phyloP scores from a whole-genome alignment of 2,888 invertebrate species.

The Mythimna ferrago region DNA sequence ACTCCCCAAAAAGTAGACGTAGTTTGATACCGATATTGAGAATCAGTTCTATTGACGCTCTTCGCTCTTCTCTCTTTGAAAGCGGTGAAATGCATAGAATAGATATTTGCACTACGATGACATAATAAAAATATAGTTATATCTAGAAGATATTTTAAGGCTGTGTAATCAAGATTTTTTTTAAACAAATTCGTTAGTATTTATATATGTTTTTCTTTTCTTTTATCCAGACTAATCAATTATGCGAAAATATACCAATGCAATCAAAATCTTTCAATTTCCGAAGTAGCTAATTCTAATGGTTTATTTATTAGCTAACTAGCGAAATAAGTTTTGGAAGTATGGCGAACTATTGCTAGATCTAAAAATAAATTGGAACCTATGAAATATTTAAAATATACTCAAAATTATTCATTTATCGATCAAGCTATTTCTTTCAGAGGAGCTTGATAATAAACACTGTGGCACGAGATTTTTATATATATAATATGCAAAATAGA shows the following conservation, averaged over 20 bases:
- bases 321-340: neutral
- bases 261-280: no score
- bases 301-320: no score
- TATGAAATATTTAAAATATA: no score
- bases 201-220: conserved; percentile 26
- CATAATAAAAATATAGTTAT: neutral
- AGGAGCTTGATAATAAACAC: no score
- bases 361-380: neutral
- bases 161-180: conserved; percentile 54
- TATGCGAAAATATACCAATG: conserved; percentile 2
- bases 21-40: neutral
- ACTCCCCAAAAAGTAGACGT: neutral
- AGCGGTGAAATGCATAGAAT: neutral
- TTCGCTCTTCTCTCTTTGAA: no score
- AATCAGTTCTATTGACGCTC: neutral
- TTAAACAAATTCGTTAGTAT: conserved; percentile 10
- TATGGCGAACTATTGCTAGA: neutral
- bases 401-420: no score
- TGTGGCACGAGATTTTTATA: no score
- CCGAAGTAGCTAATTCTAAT: neutral
- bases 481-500: neutral
- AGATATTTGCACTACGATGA: conserved; percentile 1
- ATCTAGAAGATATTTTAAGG: conserved; percentile 43
- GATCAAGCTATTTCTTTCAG: no score
- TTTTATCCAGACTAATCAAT: conserved; percentile 16